Conservation (phyloP, 2,888 invertebrate genomes). For the Phrixothrix hirtus region DNA sequence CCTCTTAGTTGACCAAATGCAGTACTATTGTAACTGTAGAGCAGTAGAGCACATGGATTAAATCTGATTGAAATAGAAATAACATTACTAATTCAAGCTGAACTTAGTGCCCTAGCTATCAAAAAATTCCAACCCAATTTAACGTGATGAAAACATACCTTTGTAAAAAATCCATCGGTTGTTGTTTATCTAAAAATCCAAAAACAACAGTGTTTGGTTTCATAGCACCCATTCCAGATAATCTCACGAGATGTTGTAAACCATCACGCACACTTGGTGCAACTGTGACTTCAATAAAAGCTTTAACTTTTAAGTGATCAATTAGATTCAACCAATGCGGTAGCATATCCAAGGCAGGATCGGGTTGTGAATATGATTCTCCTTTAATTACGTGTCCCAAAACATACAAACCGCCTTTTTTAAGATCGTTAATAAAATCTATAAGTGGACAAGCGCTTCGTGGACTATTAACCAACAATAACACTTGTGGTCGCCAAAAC, state of each 20-base stretch:
- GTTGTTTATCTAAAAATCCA: conserved; percentile 85
- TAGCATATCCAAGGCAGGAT: conserved; percentile 77
- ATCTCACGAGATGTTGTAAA: conserved; percentile 85
- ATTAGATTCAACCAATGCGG: conserved; percentile 92
- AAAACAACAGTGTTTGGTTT: conserved; percentile 97
- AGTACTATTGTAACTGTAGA: too few species aligned
- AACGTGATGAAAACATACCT: too few species aligned
- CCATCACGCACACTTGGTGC: conserved; percentile 86
- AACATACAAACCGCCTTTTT: conserved; percentile 90
- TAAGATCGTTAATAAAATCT: conserved; percentile 96
- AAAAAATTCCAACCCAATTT: too few species aligned
- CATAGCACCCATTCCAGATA: conserved; percentile 98
- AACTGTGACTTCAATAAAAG: conserved; percentile 93
- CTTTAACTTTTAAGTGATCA: conserved; percentile 93
- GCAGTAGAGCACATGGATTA: too few species aligned
- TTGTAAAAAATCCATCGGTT: conserved; percentile 78
- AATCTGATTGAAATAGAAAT: too few species aligned
- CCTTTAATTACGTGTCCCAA: conserved; percentile 82
- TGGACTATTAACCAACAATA: conserved; percentile 90
- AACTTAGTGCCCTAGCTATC: too few species aligned
- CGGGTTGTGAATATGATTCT: conserved; percentile 60
- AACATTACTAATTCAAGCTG: too few species aligned
- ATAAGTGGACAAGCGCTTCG: conserved; percentile 88
- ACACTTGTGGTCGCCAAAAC: conserved; percentile 98
- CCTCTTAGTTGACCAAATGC: too few species aligned